Conservation (phyloP, 2,113 vertebrate species). For the Microcebus ravelobensis region DNA sequence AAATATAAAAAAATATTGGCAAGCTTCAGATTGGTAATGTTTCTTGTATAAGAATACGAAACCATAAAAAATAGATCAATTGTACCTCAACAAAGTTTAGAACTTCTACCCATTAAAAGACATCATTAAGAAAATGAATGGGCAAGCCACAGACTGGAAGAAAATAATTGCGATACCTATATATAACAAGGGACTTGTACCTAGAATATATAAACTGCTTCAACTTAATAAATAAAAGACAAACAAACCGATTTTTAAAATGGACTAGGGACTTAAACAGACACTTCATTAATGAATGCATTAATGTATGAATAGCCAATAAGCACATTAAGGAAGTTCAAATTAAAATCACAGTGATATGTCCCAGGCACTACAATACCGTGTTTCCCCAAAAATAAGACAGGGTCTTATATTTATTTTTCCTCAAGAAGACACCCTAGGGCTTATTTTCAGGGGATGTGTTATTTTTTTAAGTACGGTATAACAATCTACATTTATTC, state of each 20-base stretch:
- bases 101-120: neutral
- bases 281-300: neutral
- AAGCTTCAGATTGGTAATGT: neutral
- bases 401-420: too few relatives aligned
- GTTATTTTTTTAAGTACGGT: too few relatives aligned
- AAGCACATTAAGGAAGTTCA: neutral
- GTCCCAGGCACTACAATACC: neutral
- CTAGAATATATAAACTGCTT: neutral
- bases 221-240: neutral
- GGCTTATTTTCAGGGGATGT: too few relatives aligned
- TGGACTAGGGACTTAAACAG: neutral
- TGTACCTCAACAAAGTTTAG: neutral
- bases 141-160: neutral
- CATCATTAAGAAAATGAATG: neutral
- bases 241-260: neutral
- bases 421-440: too few relatives aligned
- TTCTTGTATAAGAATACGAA: neutral
- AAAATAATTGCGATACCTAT: neutral
- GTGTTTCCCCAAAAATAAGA: too few relatives aligned
- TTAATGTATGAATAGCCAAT: neutral
- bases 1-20: neutral
- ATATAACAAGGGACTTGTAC: neutral
- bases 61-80: neutral
- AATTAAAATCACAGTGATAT: neutral
- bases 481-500: too few relatives aligned